These are phyloP conservation scores for Lasiommata megera DNA, from an alignment of 2,888 invertebrate species.

Conservation along the genomic window DNA sequence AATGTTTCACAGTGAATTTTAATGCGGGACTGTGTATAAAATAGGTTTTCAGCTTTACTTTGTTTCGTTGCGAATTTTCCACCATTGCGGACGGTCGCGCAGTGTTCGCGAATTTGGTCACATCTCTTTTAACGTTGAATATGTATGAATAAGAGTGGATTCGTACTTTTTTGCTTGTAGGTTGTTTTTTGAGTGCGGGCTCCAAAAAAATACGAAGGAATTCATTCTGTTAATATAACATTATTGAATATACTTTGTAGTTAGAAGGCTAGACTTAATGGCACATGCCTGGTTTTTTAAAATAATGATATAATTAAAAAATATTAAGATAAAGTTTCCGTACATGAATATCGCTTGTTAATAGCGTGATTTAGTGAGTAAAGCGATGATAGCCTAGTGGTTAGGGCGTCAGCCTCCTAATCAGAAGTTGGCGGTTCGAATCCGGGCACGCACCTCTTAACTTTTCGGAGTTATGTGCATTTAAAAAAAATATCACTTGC, in stretches of 20 bases:
- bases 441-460: no score
- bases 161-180: constrained; percentile 19
- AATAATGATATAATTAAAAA: no score
- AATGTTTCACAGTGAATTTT: constrained; percentile 45
- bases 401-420: no score
- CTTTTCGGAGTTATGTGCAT: no score
- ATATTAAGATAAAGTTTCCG: no score
- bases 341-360: no score
- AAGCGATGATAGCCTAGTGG: no score
- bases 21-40: constrained; percentile 36
- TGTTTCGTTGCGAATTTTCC: constrained; percentile 23
- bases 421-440: no score
- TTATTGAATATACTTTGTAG: neutral
- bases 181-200: constrained; percentile 1
- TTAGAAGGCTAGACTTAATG: no score
- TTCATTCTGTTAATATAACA: neutral
- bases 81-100: constrained; percentile 21
- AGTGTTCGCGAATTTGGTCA: constrained; percentile 24
- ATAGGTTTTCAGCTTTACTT: constrained; percentile 30
- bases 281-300: no score
- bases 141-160: constrained; percentile 27
- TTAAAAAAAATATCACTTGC: no score
- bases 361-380: no score
- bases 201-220: constrained; percentile 6
- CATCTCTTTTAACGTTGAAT: constrained; percentile 29